These are phyloP conservation scores for Gambusia holbrooki DNA, from an alignment of 2,113 vertebrate species.

Conservation along the genomic window DNA sequence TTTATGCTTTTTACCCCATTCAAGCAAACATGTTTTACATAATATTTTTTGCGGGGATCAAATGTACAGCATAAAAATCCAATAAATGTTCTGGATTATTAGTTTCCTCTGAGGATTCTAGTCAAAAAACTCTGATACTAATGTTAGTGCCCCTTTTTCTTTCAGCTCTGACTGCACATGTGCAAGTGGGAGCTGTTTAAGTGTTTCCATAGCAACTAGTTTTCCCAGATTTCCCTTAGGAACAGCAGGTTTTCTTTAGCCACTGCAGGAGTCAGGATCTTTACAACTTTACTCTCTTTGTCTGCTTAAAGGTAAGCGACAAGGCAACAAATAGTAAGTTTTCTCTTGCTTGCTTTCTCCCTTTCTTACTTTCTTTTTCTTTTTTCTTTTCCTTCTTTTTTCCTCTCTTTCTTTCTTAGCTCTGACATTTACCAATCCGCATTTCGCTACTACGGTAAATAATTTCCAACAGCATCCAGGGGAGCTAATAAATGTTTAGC, in stretches of 20 bases:
- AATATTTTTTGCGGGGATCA: not conserved
- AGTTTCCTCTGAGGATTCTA: not conserved
- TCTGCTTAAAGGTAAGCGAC: constrained; percentile 13
- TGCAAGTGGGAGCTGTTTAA: constrained; percentile 31
- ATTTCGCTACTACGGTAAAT: too few relatives aligned
- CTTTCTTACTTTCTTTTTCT: too few relatives aligned
- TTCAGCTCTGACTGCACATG: too few relatives aligned
- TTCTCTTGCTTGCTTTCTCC: too few relatives aligned
- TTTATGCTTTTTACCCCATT: not conserved
- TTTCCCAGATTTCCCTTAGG: not conserved
- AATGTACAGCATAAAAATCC: not conserved
- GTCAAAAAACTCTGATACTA: not conserved
- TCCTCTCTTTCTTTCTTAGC: too few relatives aligned
- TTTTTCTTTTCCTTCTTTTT: too few relatives aligned
- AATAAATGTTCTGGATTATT: not conserved
- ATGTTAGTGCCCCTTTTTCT: too few relatives aligned
- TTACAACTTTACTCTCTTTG: constrained; percentile 1
- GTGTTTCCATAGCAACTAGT: constrained; percentile 41
- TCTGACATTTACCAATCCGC: too few relatives aligned
- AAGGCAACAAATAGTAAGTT: too few relatives aligned
- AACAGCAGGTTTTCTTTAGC: not conserved
- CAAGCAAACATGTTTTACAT: not conserved
- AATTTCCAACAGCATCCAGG: too few relatives aligned
- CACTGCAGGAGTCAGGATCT: not conserved
- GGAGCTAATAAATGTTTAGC: too few relatives aligned